A percentile compares a stretch with the other conserved stretches of the same genome.
Conservation (phyloP, 2,797 vertebrate genomes). For the Leptodactylus fallax region DNA sequence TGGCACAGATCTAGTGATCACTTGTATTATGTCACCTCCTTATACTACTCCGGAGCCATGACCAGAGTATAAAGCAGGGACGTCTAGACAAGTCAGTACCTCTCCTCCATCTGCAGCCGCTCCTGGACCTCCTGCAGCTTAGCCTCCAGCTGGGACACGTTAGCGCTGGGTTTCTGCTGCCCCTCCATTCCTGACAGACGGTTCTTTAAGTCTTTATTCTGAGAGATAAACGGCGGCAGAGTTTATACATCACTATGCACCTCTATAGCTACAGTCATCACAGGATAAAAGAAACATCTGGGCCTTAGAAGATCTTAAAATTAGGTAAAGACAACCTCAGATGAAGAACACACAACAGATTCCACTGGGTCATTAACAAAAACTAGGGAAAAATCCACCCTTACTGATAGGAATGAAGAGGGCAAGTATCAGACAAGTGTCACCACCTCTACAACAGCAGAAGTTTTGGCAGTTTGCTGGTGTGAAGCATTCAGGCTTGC, state of each 20-base stretch:
- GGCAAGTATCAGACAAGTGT: no score
- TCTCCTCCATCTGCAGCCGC: slow-evolving; percentile 84
- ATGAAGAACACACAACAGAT: no score
- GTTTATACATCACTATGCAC: not conserved
- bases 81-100: slow-evolving; percentile 70
- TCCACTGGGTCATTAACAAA: no score
- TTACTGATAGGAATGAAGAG: no score
- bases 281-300: no score
- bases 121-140: slow-evolving; percentile 89
- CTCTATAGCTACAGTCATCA: no score
- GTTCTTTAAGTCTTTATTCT: slow-evolving; percentile 92
- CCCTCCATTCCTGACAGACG: slow-evolving; percentile 88
- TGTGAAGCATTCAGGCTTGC: no score
- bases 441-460: no score
- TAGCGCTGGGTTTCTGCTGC: slow-evolving; percentile 82
- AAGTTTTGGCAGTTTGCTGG: no score
- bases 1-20: not conserved
- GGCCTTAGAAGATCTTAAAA: no score
- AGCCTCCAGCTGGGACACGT: slow-evolving; percentile 86
- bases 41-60: not conserved
- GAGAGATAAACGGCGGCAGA: not conserved
- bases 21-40: not conserved
- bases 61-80: not conserved
- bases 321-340: no score
- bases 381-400: no score